Percentiles rank a stretch among this genome's conserved stretches.
Evolutionary conservation across 2,888 invertebrate species (phyloP).

Genomic region (Drosophila meridionalis): DNA sequence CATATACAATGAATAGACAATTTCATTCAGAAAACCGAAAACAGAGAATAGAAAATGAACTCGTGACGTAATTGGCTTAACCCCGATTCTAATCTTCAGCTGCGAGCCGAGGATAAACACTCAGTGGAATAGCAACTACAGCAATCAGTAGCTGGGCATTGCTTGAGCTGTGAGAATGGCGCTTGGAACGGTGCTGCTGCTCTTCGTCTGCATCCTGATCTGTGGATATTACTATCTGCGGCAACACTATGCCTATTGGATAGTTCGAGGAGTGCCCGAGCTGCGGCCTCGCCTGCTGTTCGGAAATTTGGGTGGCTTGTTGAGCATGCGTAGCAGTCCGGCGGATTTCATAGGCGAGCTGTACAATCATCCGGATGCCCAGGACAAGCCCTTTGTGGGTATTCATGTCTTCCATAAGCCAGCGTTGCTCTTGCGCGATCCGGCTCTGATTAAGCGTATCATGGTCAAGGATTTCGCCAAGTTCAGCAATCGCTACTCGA

Average conservation of each 20-base stretch:
- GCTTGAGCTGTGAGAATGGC: constrained; percentile 42
- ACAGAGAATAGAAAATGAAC: constrained; percentile 7
- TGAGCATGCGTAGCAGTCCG: constrained; percentile 80
- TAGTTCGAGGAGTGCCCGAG: constrained; percentile 80
- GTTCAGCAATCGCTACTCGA: constrained; percentile 84
- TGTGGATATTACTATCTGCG: constrained; percentile 48
- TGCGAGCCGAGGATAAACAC: constrained; percentile 19
- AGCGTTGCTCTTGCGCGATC: constrained; percentile 84
- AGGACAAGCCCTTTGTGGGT: constrained; percentile 82
- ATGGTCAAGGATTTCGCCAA: constrained; percentile 85
- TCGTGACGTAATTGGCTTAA: constrained; percentile 35
- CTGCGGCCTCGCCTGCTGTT: constrained; percentile 82
- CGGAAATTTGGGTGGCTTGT: constrained; percentile 84
- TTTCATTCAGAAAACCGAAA: constrained; percentile 44
- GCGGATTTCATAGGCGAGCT: constrained; percentile 82
- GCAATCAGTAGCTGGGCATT: constrained; percentile 17
- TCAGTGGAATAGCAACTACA: not conserved
- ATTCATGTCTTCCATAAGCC: constrained; percentile 85
- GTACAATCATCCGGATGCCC: constrained; percentile 80
- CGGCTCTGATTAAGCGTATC: constrained; percentile 85
- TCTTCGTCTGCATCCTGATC: constrained; percentile 30
- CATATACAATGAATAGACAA: constrained; percentile 10
- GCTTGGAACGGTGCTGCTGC: constrained; percentile 35
- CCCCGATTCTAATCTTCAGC: constrained; percentile 4
- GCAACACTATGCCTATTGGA: constrained; percentile 79